Base-by-base conservation (phyloP, 1,140 invertebrate species). In the Dinoponera quadriceps region DNA sequence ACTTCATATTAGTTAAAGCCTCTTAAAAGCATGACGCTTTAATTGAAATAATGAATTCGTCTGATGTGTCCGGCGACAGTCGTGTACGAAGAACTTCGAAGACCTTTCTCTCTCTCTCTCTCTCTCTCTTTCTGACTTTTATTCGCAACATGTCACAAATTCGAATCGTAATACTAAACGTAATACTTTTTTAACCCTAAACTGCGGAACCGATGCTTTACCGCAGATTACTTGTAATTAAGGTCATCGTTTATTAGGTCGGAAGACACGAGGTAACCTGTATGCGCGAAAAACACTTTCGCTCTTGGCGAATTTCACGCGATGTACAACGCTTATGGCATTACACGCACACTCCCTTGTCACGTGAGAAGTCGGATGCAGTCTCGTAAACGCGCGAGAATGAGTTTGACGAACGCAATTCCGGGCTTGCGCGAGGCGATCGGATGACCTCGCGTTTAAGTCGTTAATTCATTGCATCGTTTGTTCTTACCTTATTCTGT, bases 261-360 rank as follows among this genome's bases (percentile, higher is more conserved):
- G 13, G 57, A 57, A 78, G 51, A 69, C 63, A 78, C 13, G 51
- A 69, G 75, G 38, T 78, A 69, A 69, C 22, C 63, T 44, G 75
- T 29, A 69, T 44, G 51, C 57, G 22, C 18, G 13, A 27, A 3
- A 13, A 69, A 78, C 29, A 69, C 57, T 69, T 59, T 55, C 55
- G 18, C 54, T 78, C 33, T 77, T 65, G 51, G 25, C 4, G 16
- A 78, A 68, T 2, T 55, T 44, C 38, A 44, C 44, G 16, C 65
- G 22, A 25, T n/a, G 44, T 25, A 65, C 54, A 62, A 63, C 49
- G 51, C 38, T 22, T 66, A 57, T 20, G 3, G n/a, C n/a, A n/a
- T n/a, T n/a, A n/a, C n/a, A n/a, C n/a, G n/a, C 55, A 20, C 20
- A 57, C 51, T 69, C 69, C n/a, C 75, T 69, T 27, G 22, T 78